Evolutionary conservation across 2,888 invertebrate genomes (phyloP).

Genomic region (Caenorhabditis sulstoni): DNA sequence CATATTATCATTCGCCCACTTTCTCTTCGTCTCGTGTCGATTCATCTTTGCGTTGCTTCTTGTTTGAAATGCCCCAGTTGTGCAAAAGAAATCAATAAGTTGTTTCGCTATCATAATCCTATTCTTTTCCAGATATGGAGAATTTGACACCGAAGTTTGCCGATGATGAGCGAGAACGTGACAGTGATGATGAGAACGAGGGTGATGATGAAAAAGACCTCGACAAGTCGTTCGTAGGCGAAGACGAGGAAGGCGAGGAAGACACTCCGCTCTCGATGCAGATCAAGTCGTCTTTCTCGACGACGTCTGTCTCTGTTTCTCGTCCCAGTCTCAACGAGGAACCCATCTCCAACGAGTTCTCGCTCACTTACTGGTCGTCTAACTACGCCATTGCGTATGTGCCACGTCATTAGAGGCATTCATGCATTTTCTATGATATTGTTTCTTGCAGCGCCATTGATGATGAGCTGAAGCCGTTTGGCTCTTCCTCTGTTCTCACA

Average conservation of each 20-base stretch:
- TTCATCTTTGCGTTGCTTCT: not conserved
- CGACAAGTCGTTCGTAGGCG: conserved; percentile 40
- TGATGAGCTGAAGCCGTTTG: conserved; percentile 65
- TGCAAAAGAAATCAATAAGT: too few relatives aligned
- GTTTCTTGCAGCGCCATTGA: conserved; percentile 38
- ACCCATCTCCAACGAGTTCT: conserved; percentile 35
- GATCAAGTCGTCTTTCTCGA: conserved; percentile 11
- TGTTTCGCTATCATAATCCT: not conserved
- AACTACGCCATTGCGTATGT: conserved; percentile 42
- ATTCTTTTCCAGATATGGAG: conserved; percentile 18
- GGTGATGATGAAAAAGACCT: conserved; percentile 69
- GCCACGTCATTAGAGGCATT: not conserved
- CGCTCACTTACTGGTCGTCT: conserved; percentile 56
- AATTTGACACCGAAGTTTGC: conserved; percentile 9
- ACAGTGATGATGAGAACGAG: conserved; percentile 42
- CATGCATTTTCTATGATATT: conserved; percentile 7
- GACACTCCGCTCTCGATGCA: conserved; percentile 34
- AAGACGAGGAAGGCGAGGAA: conserved; percentile 40
- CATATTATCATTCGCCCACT: too few relatives aligned
- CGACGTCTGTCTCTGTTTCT: conserved; percentile 16
- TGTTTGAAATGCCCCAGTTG: not conserved
- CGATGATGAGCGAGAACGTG: conserved; percentile 47
- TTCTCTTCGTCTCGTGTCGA: too few relatives aligned
- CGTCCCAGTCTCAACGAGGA: not conserved
- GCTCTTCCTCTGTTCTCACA: conserved; percentile 36